Conservation (phyloP, 2,113 vertebrate species). For the Oxygymnocypris stewartii region DNA sequence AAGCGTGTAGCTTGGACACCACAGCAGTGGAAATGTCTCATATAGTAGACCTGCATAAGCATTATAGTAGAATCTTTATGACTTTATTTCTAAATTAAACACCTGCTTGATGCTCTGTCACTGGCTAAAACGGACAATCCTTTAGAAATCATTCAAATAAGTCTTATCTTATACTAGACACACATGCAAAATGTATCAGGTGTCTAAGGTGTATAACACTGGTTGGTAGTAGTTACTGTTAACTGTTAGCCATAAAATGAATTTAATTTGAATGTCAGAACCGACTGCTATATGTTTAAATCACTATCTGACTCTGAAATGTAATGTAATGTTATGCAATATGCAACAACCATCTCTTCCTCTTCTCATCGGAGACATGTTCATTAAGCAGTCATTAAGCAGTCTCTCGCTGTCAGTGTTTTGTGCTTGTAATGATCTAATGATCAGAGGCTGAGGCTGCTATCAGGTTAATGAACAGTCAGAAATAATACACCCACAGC, state of each 20-base stretch:
- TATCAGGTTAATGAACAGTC: no score
- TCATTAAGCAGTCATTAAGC: no score
- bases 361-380: no score
- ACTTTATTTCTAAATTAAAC: background rate
- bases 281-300: slow-evolving; percentile 49
- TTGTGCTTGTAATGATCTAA: no score
- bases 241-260: background rate
- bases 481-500: no score
- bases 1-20: background rate
- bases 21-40: background rate
- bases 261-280: background rate
- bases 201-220: no score
- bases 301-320: slow-evolving; percentile 78
- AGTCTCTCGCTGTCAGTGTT: no score
- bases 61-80: background rate
- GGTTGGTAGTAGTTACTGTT: background rate
- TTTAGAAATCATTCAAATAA: background rate
- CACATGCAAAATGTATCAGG: no score
- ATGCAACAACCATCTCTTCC: no score
- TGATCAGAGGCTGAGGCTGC: no score
- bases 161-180: no score
- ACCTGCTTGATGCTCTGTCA: background rate
- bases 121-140: background rate
- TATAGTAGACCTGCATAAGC: background rate
- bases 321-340: no score